Evolutionary conservation across 1,140 invertebrate genomes (phyloP).

Genomic region (Octopus bimaculoides): DNA sequence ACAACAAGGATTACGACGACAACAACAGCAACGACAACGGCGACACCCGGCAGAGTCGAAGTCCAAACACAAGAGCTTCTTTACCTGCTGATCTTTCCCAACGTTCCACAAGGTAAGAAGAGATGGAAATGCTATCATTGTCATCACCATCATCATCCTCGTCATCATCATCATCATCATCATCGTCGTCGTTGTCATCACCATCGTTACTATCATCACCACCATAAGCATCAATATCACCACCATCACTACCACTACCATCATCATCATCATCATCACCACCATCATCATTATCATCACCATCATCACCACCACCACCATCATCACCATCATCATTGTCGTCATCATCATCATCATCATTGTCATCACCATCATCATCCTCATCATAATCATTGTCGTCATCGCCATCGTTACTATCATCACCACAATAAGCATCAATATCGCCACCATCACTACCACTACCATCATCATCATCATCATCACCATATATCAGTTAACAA

Average conservation of each 20-base stretch:
- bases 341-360: constrained; percentile 14
- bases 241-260: background rate
- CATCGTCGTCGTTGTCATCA: background rate
- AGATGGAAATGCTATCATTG: too few relatives aligned
- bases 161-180: background rate
- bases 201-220: background rate
- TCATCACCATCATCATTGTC: too few relatives aligned
- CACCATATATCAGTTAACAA: background rate
- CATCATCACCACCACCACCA: background rate
- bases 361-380: background rate
- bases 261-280: background rate
- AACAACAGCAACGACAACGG: too few relatives aligned
- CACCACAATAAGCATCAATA: too few relatives aligned
- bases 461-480: constrained; percentile 12
- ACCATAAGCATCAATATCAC: background rate
- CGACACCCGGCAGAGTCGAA: too few relatives aligned
- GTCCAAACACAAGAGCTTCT: too few relatives aligned
- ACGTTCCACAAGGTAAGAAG: too few relatives aligned
- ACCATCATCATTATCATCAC: background rate
- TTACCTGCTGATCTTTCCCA: too few relatives aligned
- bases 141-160: constrained; percentile 1
- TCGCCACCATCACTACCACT: background rate
- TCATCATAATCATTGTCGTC: background rate
- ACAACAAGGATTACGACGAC: too few relatives aligned
- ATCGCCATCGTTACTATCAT: too few relatives aligned